Evolutionary conservation across 2,888 invertebrate species (phyloP).

Genomic region (Drosophila nr. perissopoda): DNA sequence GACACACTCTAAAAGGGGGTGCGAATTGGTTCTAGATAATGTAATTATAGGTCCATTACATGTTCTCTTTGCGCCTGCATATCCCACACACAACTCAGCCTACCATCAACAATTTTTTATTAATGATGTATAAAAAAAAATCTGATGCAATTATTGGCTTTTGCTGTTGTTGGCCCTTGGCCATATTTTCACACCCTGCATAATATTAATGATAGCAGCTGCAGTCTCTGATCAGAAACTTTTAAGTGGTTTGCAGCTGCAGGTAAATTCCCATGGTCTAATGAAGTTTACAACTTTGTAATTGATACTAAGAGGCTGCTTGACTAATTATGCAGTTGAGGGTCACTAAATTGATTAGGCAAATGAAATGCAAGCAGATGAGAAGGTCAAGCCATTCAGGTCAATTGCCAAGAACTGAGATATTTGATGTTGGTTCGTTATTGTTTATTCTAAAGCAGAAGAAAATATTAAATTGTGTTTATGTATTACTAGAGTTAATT

Average conservation of each 20-base stretch:
- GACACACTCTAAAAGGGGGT: conserved; percentile 1
- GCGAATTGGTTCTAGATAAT: conserved; percentile 33
- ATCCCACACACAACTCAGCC: conserved; percentile 5
- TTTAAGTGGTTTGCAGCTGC: conserved; percentile 24
- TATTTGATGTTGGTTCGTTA: conserved; percentile 4
- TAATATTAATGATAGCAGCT: conserved; percentile 27
- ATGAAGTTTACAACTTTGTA: conserved; percentile 31
- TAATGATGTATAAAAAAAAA: conserved; percentile 31
- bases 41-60: conserved; percentile 39
- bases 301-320: conserved; percentile 47
- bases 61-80: conserved; percentile 14
- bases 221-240: conserved; percentile 5
- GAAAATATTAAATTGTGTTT: not conserved
- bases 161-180: conserved; percentile 23
- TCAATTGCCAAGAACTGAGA: conserved; percentile 10
- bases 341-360: conserved; percentile 47
- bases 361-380: conserved; percentile 28
- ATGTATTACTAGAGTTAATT: not conserved
- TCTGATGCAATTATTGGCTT: conserved; percentile 14
- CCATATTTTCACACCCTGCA: not conserved
- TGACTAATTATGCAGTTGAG: conserved; percentile 57
- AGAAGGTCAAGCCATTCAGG: conserved; percentile 35
- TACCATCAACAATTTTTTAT: conserved; percentile 37
- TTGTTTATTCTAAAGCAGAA: not conserved
- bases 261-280: conserved; percentile 5